Percentiles rank a stretch among this genome's conserved stretches.
These are phyloP conservation scores for Athripsodes cinereus DNA, from an alignment of 2,888 invertebrate genomes.

Conservation along the genomic window DNA sequence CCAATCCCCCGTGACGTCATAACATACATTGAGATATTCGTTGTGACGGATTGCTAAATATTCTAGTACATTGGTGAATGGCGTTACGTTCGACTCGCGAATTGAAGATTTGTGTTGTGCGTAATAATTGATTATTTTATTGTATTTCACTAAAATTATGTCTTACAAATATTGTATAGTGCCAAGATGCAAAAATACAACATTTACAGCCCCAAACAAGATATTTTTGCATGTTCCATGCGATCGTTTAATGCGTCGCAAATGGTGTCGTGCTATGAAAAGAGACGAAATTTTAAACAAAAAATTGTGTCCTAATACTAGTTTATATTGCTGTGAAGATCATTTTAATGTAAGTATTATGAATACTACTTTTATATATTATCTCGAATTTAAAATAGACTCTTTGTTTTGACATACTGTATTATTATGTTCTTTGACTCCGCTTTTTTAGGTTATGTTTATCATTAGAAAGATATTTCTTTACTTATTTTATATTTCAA, in stretches of 20 bases:
- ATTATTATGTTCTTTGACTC: not conserved
- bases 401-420: not conserved
- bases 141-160: not conserved
- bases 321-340: not conserved
- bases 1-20: not conserved
- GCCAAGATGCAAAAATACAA: not conserved
- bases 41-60: no score
- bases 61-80: not conserved
- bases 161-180: not conserved
- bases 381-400: not conserved
- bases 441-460: not conserved
- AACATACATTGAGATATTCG: not conserved
- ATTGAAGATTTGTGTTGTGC: not conserved
- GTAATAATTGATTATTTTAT: not conserved
- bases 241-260: not conserved
- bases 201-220: not conserved
- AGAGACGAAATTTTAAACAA: not conserved
- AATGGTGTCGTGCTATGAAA: not conserved
- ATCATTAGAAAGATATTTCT: not conserved
- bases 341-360: not conserved
- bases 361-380: not conserved
- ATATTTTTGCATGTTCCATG: not conserved
- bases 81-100: not conserved
- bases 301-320: not conserved
- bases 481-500: not conserved